phyloP scores from a whole-genome alignment of 2,797 vertebrate genomes.

The Rhabdomys pumilio region DNA sequence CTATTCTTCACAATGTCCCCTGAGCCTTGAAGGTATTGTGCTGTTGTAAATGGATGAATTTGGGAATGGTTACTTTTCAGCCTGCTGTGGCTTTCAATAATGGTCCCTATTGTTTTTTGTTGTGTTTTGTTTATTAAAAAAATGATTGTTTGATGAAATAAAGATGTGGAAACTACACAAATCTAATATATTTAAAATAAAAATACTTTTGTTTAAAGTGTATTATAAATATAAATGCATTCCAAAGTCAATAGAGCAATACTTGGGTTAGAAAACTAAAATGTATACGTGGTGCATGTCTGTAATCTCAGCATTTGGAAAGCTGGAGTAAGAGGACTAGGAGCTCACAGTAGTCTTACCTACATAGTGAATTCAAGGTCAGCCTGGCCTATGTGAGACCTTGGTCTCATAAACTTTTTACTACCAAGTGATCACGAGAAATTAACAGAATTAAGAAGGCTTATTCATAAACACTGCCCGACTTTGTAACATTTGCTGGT shows the following conservation, averaged over 20 bases:
- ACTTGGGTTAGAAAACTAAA: conserved; percentile 37
- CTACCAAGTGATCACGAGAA: neutral
- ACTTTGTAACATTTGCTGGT: conserved; percentile 7
- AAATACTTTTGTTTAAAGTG: conserved; percentile 2
- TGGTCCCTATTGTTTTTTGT: neutral
- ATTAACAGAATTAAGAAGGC: neutral
- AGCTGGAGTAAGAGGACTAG: neutral
- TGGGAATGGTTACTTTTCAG: neutral
- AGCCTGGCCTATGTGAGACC: neutral
- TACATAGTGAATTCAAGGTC: neutral
- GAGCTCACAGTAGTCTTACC: neutral
- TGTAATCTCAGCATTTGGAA: neutral
- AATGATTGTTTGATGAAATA: neutral
- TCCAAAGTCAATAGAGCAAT: neutral
- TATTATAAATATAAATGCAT: conserved; percentile 59
- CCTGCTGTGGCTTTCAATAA: neutral
- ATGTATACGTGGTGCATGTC: neutral
- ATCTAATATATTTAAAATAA: neutral
- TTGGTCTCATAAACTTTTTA: neutral
- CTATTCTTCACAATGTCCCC: neutral
- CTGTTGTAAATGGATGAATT: neutral
- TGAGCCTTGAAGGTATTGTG: neutral
- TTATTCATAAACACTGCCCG: neutral
- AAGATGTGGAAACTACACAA: neutral
- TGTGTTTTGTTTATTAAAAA: neutral